phyloP scores from a whole-genome alignment of 2,797 vertebrate species.

The Jordanella pulchra region DNA sequence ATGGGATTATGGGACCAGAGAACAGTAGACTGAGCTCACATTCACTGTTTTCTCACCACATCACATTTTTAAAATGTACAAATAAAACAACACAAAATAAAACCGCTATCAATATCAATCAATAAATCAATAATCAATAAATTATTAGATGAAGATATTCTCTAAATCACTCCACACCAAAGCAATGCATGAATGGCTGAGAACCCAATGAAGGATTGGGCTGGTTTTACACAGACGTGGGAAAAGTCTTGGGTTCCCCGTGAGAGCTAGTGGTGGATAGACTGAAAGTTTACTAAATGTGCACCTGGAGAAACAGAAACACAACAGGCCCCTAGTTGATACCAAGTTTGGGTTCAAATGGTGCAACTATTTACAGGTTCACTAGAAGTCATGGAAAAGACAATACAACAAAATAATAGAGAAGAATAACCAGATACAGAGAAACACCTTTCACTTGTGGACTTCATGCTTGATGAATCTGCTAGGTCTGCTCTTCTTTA shows the following conservation, averaged over 20 bases:
- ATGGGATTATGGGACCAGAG: background rate
- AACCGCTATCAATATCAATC: too few species aligned
- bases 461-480: too few species aligned
- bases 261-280: background rate
- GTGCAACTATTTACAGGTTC: too few species aligned
- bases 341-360: too few species aligned
- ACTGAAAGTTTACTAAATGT: background rate
- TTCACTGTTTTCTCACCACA: too few species aligned
- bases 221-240: background rate
- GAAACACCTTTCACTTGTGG: too few species aligned
- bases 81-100: background rate
- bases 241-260: background rate
- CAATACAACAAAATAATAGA: too few species aligned
- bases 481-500: too few species aligned
- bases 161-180: background rate
- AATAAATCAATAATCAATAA: too few species aligned
- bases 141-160: background rate
- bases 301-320: background rate
- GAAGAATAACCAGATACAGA: too few species aligned
- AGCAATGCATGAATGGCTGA: background rate
- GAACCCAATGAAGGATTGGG: background rate
- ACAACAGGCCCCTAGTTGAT: too few species aligned
- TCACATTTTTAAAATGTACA: background rate
- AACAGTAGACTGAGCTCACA: background rate
- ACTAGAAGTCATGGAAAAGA: too few species aligned